Evolutionary conservation across 2,888 invertebrate genomes (phyloP).

Genomic region (Bembecia ichneumoniformis): DNA sequence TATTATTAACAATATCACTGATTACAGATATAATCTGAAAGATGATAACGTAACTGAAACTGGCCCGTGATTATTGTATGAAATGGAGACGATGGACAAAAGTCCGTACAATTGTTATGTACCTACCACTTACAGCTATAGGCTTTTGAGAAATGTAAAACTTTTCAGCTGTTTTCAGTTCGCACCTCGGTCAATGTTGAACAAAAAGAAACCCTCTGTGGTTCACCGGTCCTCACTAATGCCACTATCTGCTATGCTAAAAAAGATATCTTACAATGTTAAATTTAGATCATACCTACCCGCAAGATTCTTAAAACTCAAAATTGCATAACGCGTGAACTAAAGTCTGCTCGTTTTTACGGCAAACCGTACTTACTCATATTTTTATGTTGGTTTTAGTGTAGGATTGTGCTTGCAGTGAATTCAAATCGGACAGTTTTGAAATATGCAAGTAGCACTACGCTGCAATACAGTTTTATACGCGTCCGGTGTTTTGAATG

Average conservation of each 20-base stretch:
- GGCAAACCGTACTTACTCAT: conserved; percentile 25
- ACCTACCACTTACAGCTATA: background rate
- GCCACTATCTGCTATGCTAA: no score
- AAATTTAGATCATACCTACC: no score
- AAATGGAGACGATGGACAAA: no score
- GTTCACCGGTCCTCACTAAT: no score
- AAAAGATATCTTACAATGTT: no score
- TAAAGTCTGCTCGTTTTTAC: background rate
- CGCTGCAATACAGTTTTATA: conserved; percentile 28
- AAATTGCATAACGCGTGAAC: background rate
- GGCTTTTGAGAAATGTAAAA: conserved; percentile 15
- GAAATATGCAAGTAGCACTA: conserved; percentile 31
- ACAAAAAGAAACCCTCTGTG: conserved; percentile 10
- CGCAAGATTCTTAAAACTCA: no score
- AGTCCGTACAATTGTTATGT: no score
- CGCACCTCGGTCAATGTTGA: conserved; percentile 23
- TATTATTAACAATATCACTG: no score
- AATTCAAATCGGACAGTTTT: conserved; percentile 38
- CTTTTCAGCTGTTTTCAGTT: conserved; percentile 18
- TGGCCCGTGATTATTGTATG: no score
- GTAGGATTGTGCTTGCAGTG: conserved; percentile 37
- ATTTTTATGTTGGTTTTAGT: conserved; percentile 33
- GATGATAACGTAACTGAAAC: no score
- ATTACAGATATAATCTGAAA: no score
- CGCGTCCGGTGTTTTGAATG: conserved; percentile 17